These are phyloP conservation scores for Smithornis capensis DNA, from an alignment of 2,113 vertebrate species.

Conservation along the genomic window DNA sequence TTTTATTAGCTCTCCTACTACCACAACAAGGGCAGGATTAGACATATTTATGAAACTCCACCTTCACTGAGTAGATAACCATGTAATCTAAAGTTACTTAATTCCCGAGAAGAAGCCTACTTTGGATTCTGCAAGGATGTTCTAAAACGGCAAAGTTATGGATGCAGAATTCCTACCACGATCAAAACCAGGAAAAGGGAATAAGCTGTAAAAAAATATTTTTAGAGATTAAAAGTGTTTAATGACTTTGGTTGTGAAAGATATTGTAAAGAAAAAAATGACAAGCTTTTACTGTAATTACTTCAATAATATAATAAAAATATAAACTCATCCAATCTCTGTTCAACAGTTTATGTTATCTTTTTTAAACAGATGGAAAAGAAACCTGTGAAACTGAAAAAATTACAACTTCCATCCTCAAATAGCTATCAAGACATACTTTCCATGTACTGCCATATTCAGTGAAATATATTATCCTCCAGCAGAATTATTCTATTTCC, in stretches of 20 bases:
- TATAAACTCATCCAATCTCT: not conserved
- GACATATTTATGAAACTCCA: not conserved
- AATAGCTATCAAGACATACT: not conserved
- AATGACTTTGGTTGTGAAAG: not conserved
- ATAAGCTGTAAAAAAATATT: not conserved
- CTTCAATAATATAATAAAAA: not conserved
- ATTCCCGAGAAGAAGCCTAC: not conserved
- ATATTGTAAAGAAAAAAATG: not conserved
- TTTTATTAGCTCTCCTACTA: not conserved
- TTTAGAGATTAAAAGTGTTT: not conserved
- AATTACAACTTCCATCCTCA: not conserved
- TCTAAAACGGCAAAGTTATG: not conserved
- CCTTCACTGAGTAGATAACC: not conserved
- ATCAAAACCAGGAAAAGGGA: not conserved
- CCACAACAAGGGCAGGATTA: not conserved
- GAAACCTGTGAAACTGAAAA: not conserved
- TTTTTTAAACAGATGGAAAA: not conserved
- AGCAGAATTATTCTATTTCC: not conserved
- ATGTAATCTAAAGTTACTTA: not conserved
- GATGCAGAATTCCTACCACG: not conserved
- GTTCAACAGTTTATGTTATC: not conserved
- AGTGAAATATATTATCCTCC: not conserved
- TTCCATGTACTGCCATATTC: not conserved
- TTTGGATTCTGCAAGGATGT: not conserved
- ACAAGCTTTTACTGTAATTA: not conserved